Percentiles rank a stretch among this genome's conserved stretches.
These are phyloP conservation scores for Andrena cerasifolii DNA, from an alignment of 1,140 invertebrate species.

Conservation along the genomic window DNA sequence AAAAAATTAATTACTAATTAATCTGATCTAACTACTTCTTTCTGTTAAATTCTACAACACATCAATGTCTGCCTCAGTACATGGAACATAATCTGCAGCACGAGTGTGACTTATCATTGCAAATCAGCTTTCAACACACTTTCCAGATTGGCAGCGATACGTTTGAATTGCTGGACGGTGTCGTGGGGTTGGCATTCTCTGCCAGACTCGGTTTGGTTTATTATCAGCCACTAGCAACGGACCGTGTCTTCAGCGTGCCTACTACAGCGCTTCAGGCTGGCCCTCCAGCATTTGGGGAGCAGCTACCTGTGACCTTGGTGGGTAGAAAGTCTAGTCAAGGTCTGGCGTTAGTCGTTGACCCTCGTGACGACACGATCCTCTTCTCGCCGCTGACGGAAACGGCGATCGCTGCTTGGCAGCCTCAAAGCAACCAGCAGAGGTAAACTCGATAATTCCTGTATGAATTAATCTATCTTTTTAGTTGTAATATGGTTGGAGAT, in stretches of 20 bases:
- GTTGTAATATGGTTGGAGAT: too few relatives aligned
- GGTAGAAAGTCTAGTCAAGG: constrained; percentile 92
- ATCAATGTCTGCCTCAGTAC: too few relatives aligned
- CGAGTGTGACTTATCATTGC: too few relatives aligned
- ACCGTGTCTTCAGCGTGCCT: constrained; percentile 89
- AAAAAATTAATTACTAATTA: too few relatives aligned
- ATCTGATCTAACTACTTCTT: too few relatives aligned
- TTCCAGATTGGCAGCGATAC: constrained; percentile 81
- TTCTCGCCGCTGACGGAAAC: constrained; percentile 91
- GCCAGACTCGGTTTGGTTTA: constrained; percentile 86
- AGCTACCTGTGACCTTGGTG: constrained; percentile 88
- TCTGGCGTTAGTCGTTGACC: constrained; percentile 87
- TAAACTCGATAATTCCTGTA: too few relatives aligned
- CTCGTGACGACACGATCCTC: constrained; percentile 86
- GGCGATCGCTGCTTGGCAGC: constrained; percentile 90
- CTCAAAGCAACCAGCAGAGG: constrained; percentile 86
- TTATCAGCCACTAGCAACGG: constrained; percentile 92
- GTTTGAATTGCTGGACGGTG: constrained; percentile 91
- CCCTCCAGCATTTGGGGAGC: constrained; percentile 86
- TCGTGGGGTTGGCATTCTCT: constrained; percentile 90
- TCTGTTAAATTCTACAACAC: too few relatives aligned
- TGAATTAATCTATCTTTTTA: too few relatives aligned
- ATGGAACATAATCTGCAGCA: too few relatives aligned
- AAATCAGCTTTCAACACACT: too few relatives aligned
- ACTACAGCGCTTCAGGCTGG: constrained; percentile 87